phyloP scores from a whole-genome alignment of 2,888 invertebrate genomes.

The Pseudococcus viburni region DNA sequence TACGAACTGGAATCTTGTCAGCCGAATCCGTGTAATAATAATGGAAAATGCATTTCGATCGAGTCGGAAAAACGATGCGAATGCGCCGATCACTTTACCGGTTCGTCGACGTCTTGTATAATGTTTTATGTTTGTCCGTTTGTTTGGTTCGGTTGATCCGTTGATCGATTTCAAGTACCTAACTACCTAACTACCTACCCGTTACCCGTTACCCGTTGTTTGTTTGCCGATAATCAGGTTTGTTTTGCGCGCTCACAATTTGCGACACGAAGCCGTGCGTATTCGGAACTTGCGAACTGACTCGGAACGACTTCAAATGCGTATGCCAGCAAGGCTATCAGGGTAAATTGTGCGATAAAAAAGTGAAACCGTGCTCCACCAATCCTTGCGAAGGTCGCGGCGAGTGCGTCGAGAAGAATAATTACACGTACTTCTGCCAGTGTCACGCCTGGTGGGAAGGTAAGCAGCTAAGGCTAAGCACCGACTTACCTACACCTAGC shows the following conservation, averaged over 20 bases:
- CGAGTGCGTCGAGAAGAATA: slow-evolving; percentile 79
- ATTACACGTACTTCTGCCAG: slow-evolving; percentile 78
- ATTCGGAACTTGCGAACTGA: slow-evolving; percentile 74
- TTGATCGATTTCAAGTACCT: not conserved
- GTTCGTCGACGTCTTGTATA: slow-evolving; percentile 72
- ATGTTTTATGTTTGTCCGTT: no score
- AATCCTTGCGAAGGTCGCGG: slow-evolving; percentile 84
- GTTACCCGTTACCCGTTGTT: no score
- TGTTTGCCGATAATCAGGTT: slow-evolving; percentile 73
- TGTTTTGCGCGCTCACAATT: slow-evolving; percentile 82
- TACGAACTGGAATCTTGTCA: slow-evolving; percentile 77
- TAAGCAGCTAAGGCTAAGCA: slow-evolving; percentile 69
- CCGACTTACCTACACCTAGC: no score
- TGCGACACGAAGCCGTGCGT: slow-evolving; percentile 80
- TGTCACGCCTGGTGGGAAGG: slow-evolving; percentile 85
- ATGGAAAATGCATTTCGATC: slow-evolving; percentile 78
- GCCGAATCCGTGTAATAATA: slow-evolving; percentile 82
- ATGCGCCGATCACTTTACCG: slow-evolving; percentile 81
- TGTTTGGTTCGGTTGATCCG: no score
- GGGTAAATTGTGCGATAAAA: slow-evolving; percentile 79
- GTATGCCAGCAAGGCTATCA: slow-evolving; percentile 80
- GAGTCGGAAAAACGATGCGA: slow-evolving; percentile 78
- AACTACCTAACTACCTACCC: no score
- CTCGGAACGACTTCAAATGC: slow-evolving; percentile 74
- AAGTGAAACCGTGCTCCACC: slow-evolving; percentile 80